Conservation (phyloP, 2,888 invertebrate species). For the Heteropelma amictum region DNA sequence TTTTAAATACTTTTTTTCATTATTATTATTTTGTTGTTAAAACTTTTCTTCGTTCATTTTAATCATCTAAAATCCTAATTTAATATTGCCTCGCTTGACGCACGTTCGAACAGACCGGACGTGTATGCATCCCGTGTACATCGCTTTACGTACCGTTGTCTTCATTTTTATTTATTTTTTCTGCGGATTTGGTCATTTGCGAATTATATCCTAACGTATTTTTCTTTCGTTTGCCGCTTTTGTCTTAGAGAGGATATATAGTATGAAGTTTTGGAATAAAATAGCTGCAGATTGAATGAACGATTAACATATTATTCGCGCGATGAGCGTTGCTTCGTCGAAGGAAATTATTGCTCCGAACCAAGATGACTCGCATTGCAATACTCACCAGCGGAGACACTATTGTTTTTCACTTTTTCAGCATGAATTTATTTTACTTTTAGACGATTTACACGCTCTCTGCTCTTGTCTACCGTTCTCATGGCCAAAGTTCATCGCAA, state of each 20-base stretch:
- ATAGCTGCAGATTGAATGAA: slow-evolving; percentile 6
- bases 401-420: not conserved
- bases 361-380: not conserved
- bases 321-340: not conserved
- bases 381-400: not conserved
- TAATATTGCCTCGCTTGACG: slow-evolving; percentile 32
- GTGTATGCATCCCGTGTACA: slow-evolving; percentile 3
- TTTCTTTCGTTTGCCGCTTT: not conserved
- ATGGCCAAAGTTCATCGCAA: slow-evolving; percentile 6
- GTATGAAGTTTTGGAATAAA: not conserved
- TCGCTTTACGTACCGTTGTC: not conserved
- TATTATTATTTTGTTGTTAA: slow-evolving; percentile 6
- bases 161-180: not conserved
- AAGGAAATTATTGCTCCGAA: not conserved
- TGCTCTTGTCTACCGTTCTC: slow-evolving; percentile 10
- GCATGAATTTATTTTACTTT: slow-evolving; percentile 14
- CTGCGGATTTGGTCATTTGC: not conserved
- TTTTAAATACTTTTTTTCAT: slow-evolving; percentile 22
- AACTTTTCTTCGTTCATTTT: slow-evolving; percentile 19
- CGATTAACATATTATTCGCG: not conserved
- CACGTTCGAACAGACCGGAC: slow-evolving; percentile 25
- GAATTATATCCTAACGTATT: not conserved
- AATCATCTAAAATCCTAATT: slow-evolving; percentile 40
- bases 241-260: not conserved
- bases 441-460: slow-evolving; percentile 31